Percentiles rank a stretch among this genome's conserved stretches.
Conservation (phyloP, 2,113 vertebrate species). For the Corythornis cristatus region DNA sequence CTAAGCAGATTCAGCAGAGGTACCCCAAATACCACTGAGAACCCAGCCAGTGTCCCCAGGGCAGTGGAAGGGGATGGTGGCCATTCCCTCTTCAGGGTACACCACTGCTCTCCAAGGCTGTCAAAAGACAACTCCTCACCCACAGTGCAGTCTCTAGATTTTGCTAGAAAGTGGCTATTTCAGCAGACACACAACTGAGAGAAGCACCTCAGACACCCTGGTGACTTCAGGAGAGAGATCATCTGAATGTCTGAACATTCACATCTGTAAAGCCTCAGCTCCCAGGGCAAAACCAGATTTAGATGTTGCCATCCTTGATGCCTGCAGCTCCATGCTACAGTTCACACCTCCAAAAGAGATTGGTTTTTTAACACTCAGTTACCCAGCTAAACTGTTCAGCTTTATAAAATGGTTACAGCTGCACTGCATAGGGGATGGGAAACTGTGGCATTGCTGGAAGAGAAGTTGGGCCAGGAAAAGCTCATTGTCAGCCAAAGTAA, state of each 20-base stretch:
- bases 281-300: neutral
- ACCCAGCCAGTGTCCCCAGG: neutral
- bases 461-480: neutral
- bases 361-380: neutral
- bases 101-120: neutral
- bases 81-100: neutral
- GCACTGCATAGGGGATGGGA: neutral
- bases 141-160: neutral
- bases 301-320: neutral
- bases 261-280: neutral
- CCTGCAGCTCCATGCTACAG: neutral
- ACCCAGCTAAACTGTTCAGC: neutral
- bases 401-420: neutral
- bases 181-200: rapidly evolving
- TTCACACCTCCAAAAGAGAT: neutral
- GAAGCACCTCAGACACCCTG: rapidly evolving
- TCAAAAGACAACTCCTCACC: neutral
- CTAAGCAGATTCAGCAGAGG: neutral
- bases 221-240: neutral
- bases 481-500: neutral
- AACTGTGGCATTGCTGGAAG: neutral
- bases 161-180: neutral
- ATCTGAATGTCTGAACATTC: neutral
- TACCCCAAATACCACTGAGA: neutral
- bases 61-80: too few species aligned